phyloP scores from a whole-genome alignment of 2,888 invertebrate species.

The Chloromyia formosa region DNA sequence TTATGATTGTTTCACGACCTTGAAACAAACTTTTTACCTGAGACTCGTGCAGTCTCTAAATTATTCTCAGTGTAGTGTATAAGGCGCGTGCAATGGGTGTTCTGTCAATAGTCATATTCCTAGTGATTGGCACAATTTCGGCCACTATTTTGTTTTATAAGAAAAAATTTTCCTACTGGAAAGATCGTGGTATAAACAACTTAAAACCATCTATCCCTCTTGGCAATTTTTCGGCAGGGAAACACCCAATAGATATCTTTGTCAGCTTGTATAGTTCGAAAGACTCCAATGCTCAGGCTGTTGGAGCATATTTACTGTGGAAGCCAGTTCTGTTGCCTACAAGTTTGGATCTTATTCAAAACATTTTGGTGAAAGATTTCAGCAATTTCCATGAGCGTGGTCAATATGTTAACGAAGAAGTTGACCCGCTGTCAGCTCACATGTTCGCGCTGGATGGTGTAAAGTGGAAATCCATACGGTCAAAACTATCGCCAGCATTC shows the following conservation, averaged over 20 bases:
- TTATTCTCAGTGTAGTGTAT: too few relatives aligned
- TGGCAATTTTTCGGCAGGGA: conserved; percentile 52
- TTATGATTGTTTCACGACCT: too few relatives aligned
- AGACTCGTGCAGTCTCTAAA: too few relatives aligned
- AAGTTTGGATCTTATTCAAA: conserved; percentile 54
- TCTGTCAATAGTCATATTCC: neutral
- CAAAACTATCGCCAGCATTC: conserved; percentile 62
- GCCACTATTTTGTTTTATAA: conserved; percentile 34
- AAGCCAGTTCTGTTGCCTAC: conserved; percentile 44
- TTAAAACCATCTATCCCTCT: conserved; percentile 53
- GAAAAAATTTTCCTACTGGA: conserved; percentile 51
- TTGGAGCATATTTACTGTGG: conserved; percentile 48
- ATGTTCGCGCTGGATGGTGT: conserved; percentile 55
- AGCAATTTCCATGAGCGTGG: conserved; percentile 55
- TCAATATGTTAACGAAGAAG: conserved; percentile 52
- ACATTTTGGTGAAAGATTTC: conserved; percentile 56
- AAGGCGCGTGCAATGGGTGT: too few relatives aligned
- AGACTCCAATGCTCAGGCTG: conserved; percentile 40
- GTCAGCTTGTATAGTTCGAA: conserved; percentile 53
- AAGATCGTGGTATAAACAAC: conserved; percentile 50
- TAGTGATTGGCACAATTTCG: neutral
- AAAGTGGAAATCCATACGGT: conserved; percentile 61
- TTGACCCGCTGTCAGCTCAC: conserved; percentile 55
- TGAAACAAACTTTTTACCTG: too few relatives aligned
- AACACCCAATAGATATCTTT: conserved; percentile 44